Evolutionary conservation across 2,113 vertebrate genomes (phyloP), one percentile per base, ranked within the genome.

Genomic region (Engystomops pustulosus): DNA sequence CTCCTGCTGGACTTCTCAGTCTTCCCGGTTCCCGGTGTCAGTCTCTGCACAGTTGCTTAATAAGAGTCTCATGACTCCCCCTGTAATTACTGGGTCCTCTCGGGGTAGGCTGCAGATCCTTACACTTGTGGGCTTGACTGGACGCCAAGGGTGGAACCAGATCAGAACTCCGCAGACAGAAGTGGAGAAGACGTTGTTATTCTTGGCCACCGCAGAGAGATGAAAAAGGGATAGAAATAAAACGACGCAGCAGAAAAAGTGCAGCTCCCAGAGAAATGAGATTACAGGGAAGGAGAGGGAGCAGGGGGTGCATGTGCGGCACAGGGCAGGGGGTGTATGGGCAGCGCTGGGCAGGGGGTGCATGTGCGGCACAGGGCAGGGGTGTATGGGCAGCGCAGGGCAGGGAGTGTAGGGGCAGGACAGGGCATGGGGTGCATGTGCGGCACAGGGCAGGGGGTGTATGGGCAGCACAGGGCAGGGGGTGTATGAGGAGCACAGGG

Each of bases 61-160:
- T 67, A 44, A 65, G 32, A 23, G 6, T 45, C 25, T 45, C 30
- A 30, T 62, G 14, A 65, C 6, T 55, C 25, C 38, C 60, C 30
- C n/a, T 79, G 18, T 62, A 62, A 65, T 65, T 65, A 25, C 1
- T 6, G 27, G 25, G 6, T 30, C 78, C 25, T 10, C 12, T 15
- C 51, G 8, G 51, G 53, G 51, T 23, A 44, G 67, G 58, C 14
- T 60, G 76, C 27, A 47, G 78, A 15, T 80, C 36, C 47, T 36
- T 60, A 36, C 49, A 55, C 34, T 78, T 58, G 75, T 78, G 75
- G 75, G 30, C 17, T 58, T 36, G 51, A 38, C 27, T 36, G n/a
- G 51, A 25, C 41, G 75, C 75, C 75, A 78, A 78, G 75, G 75
- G 75, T 78, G 75, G 49, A 55, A 78, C 51, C 34, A 78, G 53